A percentile compares a stretch with the other conserved stretches of the same genome.
Conservation (phyloP, 2,113 vertebrate genomes). For the Sphyrna mokarran region DNA sequence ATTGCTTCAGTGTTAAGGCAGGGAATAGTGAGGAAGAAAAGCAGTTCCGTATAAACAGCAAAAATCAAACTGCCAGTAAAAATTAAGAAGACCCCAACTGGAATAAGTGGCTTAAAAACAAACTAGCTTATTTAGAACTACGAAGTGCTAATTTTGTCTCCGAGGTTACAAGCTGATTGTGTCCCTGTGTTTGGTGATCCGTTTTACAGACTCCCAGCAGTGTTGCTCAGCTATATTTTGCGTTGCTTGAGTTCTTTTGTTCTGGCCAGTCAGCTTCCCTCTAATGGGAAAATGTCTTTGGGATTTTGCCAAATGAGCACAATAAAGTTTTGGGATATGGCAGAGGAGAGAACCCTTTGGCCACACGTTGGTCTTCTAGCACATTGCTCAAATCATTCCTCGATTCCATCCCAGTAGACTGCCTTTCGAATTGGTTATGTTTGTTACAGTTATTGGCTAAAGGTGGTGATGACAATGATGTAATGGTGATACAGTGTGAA, state of each 20-base stretch:
- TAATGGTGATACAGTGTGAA: not conserved
- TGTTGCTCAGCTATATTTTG: not conserved
- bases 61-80: not conserved
- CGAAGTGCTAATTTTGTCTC: not conserved
- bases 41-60: not conserved
- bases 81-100: not conserved
- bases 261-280: not conserved
- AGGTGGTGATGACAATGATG: not conserved
- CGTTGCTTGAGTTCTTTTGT: not conserved
- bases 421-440: not conserved
- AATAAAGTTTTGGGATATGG: not conserved
- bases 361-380: not conserved
- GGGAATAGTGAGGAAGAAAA: not conserved
- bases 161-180: not conserved
- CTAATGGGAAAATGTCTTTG: not conserved
- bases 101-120: not conserved
- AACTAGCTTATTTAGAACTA: not conserved
- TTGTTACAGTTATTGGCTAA: not conserved
- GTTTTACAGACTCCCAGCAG: not conserved
- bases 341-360: not conserved
- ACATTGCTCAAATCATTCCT: not conserved
- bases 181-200: not conserved
- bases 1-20: not conserved
- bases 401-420: not conserved
- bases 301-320: not conserved